Base-by-base conservation (phyloP, 1,140 invertebrate species). In the Arctopsyche grandis region DNA sequence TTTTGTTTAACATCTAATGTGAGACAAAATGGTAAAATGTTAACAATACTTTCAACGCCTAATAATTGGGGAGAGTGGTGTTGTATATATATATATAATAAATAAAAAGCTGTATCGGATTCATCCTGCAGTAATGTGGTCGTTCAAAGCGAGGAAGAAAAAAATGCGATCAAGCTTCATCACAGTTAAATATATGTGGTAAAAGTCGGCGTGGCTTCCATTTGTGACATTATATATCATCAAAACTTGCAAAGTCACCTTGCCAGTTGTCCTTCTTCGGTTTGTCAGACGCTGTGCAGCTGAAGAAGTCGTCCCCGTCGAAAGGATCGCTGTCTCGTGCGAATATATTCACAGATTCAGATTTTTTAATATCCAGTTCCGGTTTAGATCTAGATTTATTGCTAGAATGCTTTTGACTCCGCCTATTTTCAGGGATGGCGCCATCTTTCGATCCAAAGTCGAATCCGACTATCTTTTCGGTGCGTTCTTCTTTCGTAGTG, bases 331-430 rank as follows among this genome's bases (percentile, higher is more conserved):
- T 85, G 77, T 91, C 90, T 56, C 94, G 89, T 5, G 92, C 91
- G 86, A 96, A 96, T 81, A 96, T 96, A 85, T 96, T 96, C 16
- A 96, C 92, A 1, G 95, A 96, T 84, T 96, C 94, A 0, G 94
- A 96, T 85, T 96, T 96, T 83, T 93, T 94, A 21, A 94, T 92
- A 76, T 93, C 89, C 66, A 84, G 75, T 38, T 86, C 85, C 0
- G 81, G 48, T 46, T 78, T 79, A 7, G 79, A 66, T 70, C 82
- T 77, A 16, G 58, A 63, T 78, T 83, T 83, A 48, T 26, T 60
- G 48, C 69, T 78, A 24, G 58, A 63, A 24, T 69, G 44, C 52
- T 80, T 82, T 75, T 83, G 79, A 44, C 78, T 79, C 29, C 78
- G 75, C 75, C 81, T 80, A 46, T 74, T 66, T 69, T 83, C 82